These are phyloP conservation scores for Cephalopholis sonnerati DNA, from an alignment of 2,113 vertebrate species.

Conservation along the genomic window DNA sequence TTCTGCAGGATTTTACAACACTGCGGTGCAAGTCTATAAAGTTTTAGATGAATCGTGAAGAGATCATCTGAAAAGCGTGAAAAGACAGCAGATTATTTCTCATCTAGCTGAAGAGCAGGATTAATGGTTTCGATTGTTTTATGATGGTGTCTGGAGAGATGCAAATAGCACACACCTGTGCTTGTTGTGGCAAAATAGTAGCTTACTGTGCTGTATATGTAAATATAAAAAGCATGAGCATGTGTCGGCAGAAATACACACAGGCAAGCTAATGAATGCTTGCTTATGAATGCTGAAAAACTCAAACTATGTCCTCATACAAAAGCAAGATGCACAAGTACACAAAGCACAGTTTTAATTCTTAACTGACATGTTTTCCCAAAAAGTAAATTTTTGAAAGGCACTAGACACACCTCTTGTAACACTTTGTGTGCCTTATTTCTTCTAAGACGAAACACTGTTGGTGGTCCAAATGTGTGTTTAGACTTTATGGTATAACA, in stretches of 20 bases:
- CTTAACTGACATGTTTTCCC: neutral
- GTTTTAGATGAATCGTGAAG: slow-evolving; percentile 21
- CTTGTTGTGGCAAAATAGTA: slow-evolving; percentile 5
- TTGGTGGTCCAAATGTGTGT: neutral
- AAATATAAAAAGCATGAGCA: neutral
- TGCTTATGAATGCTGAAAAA: neutral
- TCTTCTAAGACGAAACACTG: neutral
- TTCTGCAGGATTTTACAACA: slow-evolving; percentile 8
- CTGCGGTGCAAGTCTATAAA: neutral
- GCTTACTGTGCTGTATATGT: neutral
- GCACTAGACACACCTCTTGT: neutral
- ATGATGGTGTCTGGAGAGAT: slow-evolving; percentile 19
- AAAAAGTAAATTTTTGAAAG: neutral
- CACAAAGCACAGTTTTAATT: neutral
- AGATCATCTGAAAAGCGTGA: neutral
- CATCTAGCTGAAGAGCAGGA: slow-evolving; percentile 36
- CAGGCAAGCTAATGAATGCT: neutral
- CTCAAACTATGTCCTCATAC: neutral
- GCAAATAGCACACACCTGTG: slow-evolving; percentile 34
- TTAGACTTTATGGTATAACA: no score
- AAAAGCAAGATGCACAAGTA: neutral
- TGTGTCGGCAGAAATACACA: slow-evolving; percentile 11
- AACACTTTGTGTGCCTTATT: neutral
- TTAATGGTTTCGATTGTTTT: slow-evolving; percentile 44
- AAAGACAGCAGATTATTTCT: slow-evolving; percentile 31